Percentiles rank a stretch among this genome's conserved stretches.
Conservation (phyloP, 1,140 invertebrate species). For the Euwallacea fornicatus region DNA sequence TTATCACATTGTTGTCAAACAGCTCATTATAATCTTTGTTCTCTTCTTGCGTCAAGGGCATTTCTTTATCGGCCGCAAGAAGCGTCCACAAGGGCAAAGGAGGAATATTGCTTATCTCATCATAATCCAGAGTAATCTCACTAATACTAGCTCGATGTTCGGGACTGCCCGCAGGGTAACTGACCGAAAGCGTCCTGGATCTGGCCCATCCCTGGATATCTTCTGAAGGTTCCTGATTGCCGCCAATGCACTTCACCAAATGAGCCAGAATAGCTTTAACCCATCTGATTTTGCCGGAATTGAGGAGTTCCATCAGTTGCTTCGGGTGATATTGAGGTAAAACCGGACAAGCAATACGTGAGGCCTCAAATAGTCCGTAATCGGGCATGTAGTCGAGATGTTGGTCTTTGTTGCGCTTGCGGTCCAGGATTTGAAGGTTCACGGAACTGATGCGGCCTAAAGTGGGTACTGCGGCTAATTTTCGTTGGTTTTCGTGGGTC, state of each 20-base stretch:
- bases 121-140: constrained; percentile 85
- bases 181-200: constrained; percentile 84
- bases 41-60: constrained; percentile 54
- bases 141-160: constrained; percentile 53
- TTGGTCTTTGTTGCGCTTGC: constrained; percentile 66
- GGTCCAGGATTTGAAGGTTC: constrained; percentile 75
- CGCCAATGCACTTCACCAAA: constrained; percentile 83
- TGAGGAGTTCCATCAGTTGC: constrained; percentile 97
- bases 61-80: constrained; percentile 89
- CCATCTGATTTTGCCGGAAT: constrained; percentile 96
- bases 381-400: constrained; percentile 83
- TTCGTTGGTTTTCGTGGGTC: constrained; percentile 72
- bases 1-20: constrained; percentile 75
- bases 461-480: constrained; percentile 76
- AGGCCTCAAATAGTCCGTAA: constrained; percentile 94
- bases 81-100: constrained; percentile 95
- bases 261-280: constrained; percentile 98
- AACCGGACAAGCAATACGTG: constrained; percentile 95
- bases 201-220: constrained; percentile 72
- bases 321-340: constrained; percentile 99
- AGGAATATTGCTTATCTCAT: constrained; percentile 94
- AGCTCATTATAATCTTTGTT: constrained; percentile 80
- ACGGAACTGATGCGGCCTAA: constrained; percentile 79
- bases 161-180: constrained; percentile 68
- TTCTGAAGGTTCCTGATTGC: constrained; percentile 56